Conservation (phyloP, 1,140 invertebrate genomes). For the Harpegnathos saltator region DNA sequence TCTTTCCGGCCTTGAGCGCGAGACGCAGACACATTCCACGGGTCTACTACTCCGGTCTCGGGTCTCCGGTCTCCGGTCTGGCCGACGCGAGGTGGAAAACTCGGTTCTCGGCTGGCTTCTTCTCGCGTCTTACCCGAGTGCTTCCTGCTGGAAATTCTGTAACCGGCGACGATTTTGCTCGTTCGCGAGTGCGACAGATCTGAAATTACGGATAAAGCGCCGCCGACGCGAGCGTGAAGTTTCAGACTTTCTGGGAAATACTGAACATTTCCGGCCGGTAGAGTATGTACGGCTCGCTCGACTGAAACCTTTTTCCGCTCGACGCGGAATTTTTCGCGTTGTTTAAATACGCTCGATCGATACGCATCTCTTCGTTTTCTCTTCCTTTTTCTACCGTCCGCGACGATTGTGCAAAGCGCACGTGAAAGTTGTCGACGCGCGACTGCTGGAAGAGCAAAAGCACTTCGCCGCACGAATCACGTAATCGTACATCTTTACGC, state of each 20-base stretch:
- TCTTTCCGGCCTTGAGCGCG: constrained; percentile 44
- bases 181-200: constrained; percentile 16
- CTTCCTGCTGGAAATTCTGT: constrained; percentile 22
- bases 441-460: neutral
- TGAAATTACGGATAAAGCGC: constrained; percentile 15
- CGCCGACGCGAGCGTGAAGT: neutral
- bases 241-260: neutral
- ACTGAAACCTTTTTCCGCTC: neutral
- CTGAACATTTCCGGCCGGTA: neutral
- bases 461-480: constrained; percentile 6
- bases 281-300: neutral
- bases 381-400: neutral
- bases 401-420: neutral
- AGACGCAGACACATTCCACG: constrained; percentile 33
- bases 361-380: too few relatives aligned
- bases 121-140: constrained; percentile 28
- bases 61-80: constrained; percentile 61
- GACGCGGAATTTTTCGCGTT: neutral
- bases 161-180: neutral
- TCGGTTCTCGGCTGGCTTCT: constrained; percentile 1
- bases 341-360: neutral
- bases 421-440: too few relatives aligned
- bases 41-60: constrained; percentile 56
- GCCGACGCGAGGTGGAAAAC: constrained; percentile 13
- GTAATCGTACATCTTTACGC: constrained; percentile 72